Base-by-base conservation (phyloP, 2,888 invertebrate species). In the Aporophyla nigra region DNA sequence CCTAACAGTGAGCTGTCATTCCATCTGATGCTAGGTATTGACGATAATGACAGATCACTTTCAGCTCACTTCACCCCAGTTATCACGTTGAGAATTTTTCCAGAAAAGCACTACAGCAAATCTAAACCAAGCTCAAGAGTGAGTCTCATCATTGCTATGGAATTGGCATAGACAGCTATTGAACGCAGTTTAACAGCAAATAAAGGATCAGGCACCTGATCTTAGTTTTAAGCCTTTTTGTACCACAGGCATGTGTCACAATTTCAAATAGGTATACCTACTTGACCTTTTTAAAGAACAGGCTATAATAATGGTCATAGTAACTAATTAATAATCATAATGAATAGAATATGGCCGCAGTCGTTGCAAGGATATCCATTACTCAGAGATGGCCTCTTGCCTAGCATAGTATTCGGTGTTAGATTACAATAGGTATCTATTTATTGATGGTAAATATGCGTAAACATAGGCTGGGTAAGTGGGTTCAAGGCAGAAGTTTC, bases 351-450 rank as follows among this genome's bases (percentile, higher is more conserved):
- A 77, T 67, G 7, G 78, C 51, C 33, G 61, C 21, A 62, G 61
- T 40, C 9, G 21, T 0, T 51, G 53, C 66, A 62, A 78, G 66
- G 77, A 77, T 82, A 66, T 27, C 54, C 33, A 78, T 78, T n/a
- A 76, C 54, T 78, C 66, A 67, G 58, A 33, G 75, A 82, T 78
- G 59, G 61, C 14, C n/a, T 33, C 24, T 77, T 16, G 58, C 14
- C 53, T 76, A 63, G 21, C 46, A 33, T 53, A 9, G 33, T 67
- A 62, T 82, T 78, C 6, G 27, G 82, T 76, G 77, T 82, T 56
- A 82, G 27, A 82, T 82, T 82, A 76, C 78, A 78, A 67, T 78
- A 77, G 59, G 40, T 82, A 51, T 40, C 19, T 67, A 58, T 1
- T 58, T 63, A n/a, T 58, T 61, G 5, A n/a, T 46, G 49, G 62